Evolutionary conservation across 2,113 vertebrate genomes (phyloP), one percentile per base, ranked within the genome.

Genomic region (Neolamprologus sp.): DNA sequence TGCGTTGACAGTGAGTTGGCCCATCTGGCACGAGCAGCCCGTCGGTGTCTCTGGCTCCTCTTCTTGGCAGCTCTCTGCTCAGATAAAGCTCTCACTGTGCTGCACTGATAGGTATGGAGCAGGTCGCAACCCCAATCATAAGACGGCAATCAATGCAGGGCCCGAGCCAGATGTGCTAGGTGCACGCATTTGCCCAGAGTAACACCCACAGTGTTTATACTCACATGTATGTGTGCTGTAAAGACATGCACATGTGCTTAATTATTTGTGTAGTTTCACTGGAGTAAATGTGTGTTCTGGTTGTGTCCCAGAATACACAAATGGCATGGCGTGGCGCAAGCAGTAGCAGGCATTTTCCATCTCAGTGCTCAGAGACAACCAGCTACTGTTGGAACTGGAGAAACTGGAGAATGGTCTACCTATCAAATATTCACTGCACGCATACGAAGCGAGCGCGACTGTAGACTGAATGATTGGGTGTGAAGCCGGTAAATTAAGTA

Each of bases 361-460:
- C 37, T 11, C 63, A 93, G 37, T 63, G 87, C 89, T 86, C 90
- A 57, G 6, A 86, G 55, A 95, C 93, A 95, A 91, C 60, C 58
- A 23, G 86, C 89, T 45, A 85, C 88, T 94, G 89, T 92, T 65
- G 49, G 82, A 88, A 65, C 82, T 58, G 28, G 55, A 83, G 81
- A 92, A 88, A 65, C 82, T 57, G 26, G 42, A 85, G 71, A 92
- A 91, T 83, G 54, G 93, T 93, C 85, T 86, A 91, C 87, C 87
- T 81, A 87, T 87, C 88, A 87, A 7, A 49, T 85, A 55, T 82
- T 85, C 57, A 3, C 51, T 89, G 86, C 58, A 37, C 7, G 37
- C 63, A 83, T 57, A 87, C 9, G 87, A 89, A 90, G 80, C 45
- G 81, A 81, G 35, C 13, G 8, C 3, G 4, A 23, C 40, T 49